phyloP scores from a whole-genome alignment of 2,113 vertebrate species.

The Oriolus oriolus region DNA sequence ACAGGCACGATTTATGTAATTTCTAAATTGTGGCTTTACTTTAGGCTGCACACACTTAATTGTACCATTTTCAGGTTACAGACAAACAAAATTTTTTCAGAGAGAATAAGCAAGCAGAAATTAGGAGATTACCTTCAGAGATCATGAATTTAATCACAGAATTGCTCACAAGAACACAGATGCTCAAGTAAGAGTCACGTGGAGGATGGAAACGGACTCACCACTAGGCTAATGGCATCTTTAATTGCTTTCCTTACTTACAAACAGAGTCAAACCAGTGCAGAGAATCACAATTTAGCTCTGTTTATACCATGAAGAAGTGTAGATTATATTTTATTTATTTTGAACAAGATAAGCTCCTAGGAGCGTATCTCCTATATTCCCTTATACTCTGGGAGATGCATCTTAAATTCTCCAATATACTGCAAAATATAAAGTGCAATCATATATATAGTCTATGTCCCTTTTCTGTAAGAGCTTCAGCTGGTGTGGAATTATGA shows the following conservation, averaged over 20 bases:
- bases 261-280: neutral
- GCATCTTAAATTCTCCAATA: neutral
- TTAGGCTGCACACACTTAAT: neutral
- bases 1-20: neutral
- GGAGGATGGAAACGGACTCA: neutral
- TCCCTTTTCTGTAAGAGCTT: neutral
- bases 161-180: slow-evolving; percentile 12
- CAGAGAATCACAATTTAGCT: neutral
- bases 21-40: neutral
- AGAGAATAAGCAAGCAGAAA: neutral
- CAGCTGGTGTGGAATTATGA: neutral
- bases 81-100: neutral
- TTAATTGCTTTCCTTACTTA: slow-evolving; percentile 29
- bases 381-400: neutral
- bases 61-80: neutral
- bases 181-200: neutral
- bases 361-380: neutral
- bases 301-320: neutral
- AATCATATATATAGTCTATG: neutral
- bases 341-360: neutral
- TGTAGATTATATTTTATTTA: neutral
- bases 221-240: neutral
- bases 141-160: neutral
- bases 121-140: neutral
- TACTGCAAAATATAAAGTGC: neutral